Evolutionary conservation across 2,888 invertebrate genomes (phyloP).

Genomic region (Plemyria rubiginata): DNA sequence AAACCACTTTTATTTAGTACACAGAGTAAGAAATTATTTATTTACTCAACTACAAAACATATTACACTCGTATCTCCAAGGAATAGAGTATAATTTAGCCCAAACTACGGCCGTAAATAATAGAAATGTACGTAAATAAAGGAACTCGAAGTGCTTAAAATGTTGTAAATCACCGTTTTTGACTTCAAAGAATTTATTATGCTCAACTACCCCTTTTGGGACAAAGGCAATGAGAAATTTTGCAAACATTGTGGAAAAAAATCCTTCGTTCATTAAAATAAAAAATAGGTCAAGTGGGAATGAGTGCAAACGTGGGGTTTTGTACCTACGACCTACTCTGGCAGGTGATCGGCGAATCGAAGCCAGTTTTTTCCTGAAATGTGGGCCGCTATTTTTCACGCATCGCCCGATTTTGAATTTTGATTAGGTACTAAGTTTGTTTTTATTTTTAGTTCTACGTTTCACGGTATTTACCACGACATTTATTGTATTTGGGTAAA

Average conservation of each 20-base stretch:
- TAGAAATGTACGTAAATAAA: slow-evolving; percentile 31
- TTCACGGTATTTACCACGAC: too few species aligned
- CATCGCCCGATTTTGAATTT: too few species aligned
- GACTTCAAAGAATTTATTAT: slow-evolving; percentile 58
- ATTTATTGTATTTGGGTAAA: too few species aligned
- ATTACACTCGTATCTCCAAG: slow-evolving; percentile 28
- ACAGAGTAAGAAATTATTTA: slow-evolving; percentile 21
- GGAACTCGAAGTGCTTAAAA: slow-evolving; percentile 44
- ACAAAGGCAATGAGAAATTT: slow-evolving; percentile 46
- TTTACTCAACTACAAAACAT: slow-evolving; percentile 18
- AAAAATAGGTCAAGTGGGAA: slow-evolving; percentile 42
- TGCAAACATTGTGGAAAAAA: slow-evolving; percentile 36
- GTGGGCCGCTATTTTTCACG: slow-evolving; percentile 27
- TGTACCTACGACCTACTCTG: slow-evolving; percentile 24
- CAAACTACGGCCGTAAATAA: slow-evolving; percentile 28
- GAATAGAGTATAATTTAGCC: slow-evolving; percentile 26
- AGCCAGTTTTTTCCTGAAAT: slow-evolving; percentile 22
- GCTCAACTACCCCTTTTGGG: slow-evolving; percentile 51
- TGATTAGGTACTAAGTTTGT: too few species aligned
- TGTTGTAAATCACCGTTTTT: slow-evolving; percentile 59
- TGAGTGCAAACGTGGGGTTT: slow-evolving; percentile 30
- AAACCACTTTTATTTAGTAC: slow-evolving; percentile 17
- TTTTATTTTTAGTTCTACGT: too few species aligned
- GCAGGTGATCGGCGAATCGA: slow-evolving; percentile 40
- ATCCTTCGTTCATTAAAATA: slow-evolving; percentile 41